These are phyloP conservation scores for Arvicanthis niloticus DNA, from an alignment of 2,113 vertebrate genomes.

Conservation along the genomic window DNA sequence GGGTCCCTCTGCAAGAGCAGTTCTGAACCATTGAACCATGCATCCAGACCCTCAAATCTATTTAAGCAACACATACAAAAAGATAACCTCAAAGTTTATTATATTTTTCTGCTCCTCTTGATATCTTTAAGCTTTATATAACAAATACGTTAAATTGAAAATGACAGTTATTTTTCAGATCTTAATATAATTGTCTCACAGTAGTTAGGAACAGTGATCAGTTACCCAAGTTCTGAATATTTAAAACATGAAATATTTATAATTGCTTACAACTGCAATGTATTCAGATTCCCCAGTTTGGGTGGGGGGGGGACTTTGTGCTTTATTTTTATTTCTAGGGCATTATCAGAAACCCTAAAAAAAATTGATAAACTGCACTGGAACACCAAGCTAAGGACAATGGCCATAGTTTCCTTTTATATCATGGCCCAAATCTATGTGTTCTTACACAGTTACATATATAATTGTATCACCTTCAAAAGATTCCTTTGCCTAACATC, in stretches of 20 bases:
- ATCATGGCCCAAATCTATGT: not conserved
- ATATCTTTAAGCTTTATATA: not conserved
- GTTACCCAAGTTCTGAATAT: conserved; percentile 7
- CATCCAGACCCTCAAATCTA: not conserved
- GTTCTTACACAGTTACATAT: not conserved
- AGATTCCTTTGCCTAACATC: not conserved
- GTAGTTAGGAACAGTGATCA: conserved; percentile 22
- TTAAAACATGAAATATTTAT: not conserved
- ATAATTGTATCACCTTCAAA: not conserved
- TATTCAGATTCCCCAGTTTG: not conserved
- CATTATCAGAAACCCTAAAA: not conserved
- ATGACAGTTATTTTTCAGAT: not conserved
- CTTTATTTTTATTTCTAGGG: not conserved
- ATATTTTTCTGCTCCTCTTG: not conserved
- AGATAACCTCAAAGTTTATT: not conserved
- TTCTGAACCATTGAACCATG: not conserved
- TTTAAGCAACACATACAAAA: not conserved
- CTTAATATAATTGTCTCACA: conserved; percentile 11
- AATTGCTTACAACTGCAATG: not conserved
- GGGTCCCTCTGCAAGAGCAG: not conserved
- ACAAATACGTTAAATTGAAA: conserved; percentile 30
- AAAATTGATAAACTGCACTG: not conserved
- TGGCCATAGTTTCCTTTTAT: not conserved
- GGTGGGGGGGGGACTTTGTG: not conserved
- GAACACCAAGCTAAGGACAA: not conserved